These are phyloP conservation scores for Struthidea cinerea DNA, from an alignment of 2,113 vertebrate genomes.

Conservation along the genomic window DNA sequence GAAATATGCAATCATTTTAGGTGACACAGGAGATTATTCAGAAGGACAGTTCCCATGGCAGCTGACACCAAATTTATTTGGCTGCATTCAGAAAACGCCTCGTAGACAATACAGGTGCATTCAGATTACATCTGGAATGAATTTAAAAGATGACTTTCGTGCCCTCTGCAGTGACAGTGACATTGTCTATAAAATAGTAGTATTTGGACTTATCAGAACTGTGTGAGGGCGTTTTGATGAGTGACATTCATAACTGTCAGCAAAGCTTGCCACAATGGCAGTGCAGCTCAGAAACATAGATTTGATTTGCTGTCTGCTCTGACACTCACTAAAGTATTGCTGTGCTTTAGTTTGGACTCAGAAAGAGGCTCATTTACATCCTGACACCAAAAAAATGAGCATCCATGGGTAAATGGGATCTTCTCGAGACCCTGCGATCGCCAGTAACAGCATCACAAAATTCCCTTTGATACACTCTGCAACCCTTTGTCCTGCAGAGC, in stretches of 20 bases:
- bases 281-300: not conserved
- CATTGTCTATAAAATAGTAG: not conserved
- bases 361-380: not conserved
- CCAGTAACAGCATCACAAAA: not conserved
- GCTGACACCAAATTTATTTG: conserved; percentile 12
- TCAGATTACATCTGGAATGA: not conserved
- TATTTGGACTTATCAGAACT: conserved; percentile 8
- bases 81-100: not conserved
- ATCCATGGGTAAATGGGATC: not conserved
- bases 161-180: not conserved
- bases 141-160: not conserved
- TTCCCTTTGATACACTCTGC: not conserved
- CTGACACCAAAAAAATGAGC: not conserved
- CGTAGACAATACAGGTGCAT: not conserved
- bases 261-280: not conserved
- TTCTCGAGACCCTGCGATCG: not conserved
- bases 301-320: not conserved
- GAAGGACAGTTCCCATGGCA: not conserved
- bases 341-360: not conserved
- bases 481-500: not conserved
- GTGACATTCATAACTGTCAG: conserved; percentile 2
- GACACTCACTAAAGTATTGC: not conserved
- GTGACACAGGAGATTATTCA: not conserved
- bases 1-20: not conserved
- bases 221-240: not conserved